Base-by-base conservation (phyloP, 92 coral and sea anemone genomes). In the Heteractis magnifica region DNA sequence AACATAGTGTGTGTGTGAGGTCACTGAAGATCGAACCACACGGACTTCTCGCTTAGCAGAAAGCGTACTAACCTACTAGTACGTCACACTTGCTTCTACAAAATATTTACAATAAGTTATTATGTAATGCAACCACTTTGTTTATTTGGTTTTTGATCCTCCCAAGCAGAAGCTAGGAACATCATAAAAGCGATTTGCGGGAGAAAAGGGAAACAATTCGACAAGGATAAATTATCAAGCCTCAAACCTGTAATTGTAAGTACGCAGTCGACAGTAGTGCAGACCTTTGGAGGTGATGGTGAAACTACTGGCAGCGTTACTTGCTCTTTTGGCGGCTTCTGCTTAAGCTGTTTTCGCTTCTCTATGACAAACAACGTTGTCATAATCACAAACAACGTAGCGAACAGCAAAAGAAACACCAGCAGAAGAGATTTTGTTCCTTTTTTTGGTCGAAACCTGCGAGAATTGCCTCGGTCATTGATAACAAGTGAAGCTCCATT, bases 211-310 rank as follows among this genome's bases (percentile, higher is more conserved):
- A 34, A 34, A 34, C 44, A 34, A 34, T 34, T 34, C 44, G 44
- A 34, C 44, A 34, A 34, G 44, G 44, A 34, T 34, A 34, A 34
- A 2, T 34, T 34, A 34, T 10, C 50, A 26, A 4, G 12, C 49
- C 15, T 68, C 84, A 68, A 23, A 81, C 84, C 84, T 81, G 74
- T 81, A 10, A 81, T 70, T 5, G 84, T 81, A 3, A 81, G 77
- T 15, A 81, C 65, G 50, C 84, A 81, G 20, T 81, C 84, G 19
- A 81, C 68, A 19, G 84, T 4, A n/a, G 11, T 48, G 58, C 84
- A 81, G 19, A 81, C 77, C 8, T 71, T 18, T n/a, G 73, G 73
- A 26, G 73, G 4, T 0, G 73, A 68, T 19, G 73, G 20, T 64
- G 26, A 44, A 18, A 18, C 16, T 72, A 23, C 15, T 8, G 6